Evolutionary conservation across 2,888 invertebrate genomes (phyloP).

Genomic region (Ophion ventricosus): DNA sequence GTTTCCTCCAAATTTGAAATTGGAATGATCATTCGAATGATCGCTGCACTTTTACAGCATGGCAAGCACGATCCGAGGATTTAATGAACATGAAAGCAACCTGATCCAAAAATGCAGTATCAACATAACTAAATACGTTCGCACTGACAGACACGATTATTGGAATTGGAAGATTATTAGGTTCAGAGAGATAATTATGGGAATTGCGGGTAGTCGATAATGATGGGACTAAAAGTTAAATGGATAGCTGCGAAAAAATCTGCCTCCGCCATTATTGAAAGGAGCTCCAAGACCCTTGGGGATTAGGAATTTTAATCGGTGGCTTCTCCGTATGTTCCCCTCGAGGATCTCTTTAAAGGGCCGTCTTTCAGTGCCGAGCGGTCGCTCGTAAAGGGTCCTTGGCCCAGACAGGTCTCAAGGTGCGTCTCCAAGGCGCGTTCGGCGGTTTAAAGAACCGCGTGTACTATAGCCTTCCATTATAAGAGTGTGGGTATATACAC

Average conservation of each 20-base stretch:
- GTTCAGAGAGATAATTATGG: neutral
- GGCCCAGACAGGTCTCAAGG: slow-evolving; percentile 81
- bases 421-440: slow-evolving; percentile 75
- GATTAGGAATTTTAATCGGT: slow-evolving; percentile 42
- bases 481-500: slow-evolving; percentile 14
- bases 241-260: slow-evolving; percentile 29
- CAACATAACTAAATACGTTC: neutral
- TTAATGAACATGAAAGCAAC: neutral
- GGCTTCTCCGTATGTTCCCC: slow-evolving; percentile 43
- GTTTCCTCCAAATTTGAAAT: neutral
- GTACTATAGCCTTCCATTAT: slow-evolving; percentile 26
- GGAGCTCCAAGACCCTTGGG: slow-evolving; percentile 14
- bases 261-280: slow-evolving; percentile 9
- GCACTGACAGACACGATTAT: neutral
- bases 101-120: slow-evolving; percentile 16
- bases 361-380: slow-evolving; percentile 49
- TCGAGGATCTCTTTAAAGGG: slow-evolving; percentile 67
- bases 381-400: slow-evolving; percentile 75
- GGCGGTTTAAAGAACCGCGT: slow-evolving; percentile 77
- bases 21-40: neutral
- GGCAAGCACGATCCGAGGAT: neutral
- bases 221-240: slow-evolving; percentile 30
- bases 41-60: neutral
- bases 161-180: neutral
- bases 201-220: neutral